A percentile compares a stretch with the other conserved stretches of the same genome.
Conservation (phyloP, 2,113 vertebrate species). For the Chionomys nivalis region DNA sequence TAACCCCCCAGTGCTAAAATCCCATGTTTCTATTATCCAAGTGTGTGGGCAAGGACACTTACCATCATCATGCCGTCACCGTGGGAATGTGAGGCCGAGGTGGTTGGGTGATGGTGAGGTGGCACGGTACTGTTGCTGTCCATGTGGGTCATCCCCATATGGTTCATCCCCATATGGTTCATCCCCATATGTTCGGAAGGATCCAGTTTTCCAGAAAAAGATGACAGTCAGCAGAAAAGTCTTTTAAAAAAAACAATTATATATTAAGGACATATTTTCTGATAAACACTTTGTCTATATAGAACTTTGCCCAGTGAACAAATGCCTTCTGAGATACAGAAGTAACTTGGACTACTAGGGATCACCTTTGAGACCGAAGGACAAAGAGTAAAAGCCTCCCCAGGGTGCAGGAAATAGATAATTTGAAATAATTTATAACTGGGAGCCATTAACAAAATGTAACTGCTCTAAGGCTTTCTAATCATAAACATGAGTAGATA, state of each 20-base stretch:
- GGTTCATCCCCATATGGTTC: conserved; percentile 3
- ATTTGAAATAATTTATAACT: conserved; percentile 52
- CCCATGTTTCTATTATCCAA: neutral
- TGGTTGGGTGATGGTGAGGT: conserved; percentile 80
- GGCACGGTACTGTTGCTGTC: conserved; percentile 61
- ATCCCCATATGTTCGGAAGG: conserved; percentile 54
- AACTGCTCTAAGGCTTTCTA: conserved; percentile 50
- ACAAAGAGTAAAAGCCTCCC: conserved; percentile 18
- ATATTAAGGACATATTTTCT: conserved; percentile 24
- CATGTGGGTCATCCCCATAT: conserved; percentile 20
- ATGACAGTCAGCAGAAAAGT: conserved; percentile 40
- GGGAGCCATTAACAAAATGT: conserved; percentile 59
- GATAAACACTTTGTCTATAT: conserved; percentile 32
- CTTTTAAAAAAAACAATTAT: conserved; percentile 59
- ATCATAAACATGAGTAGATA: conserved; percentile 59
- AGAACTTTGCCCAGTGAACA: conserved; percentile 19
- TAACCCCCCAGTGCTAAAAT: neutral
- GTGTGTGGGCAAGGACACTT: conserved; percentile 69
- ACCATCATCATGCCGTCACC: conserved; percentile 86
- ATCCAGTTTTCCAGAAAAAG: conserved; percentile 71
- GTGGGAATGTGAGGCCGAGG: conserved; percentile 69
- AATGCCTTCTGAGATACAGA: conserved; percentile 24
- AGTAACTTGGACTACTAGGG: neutral
- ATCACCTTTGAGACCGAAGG: neutral
- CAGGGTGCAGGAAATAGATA: conserved; percentile 34